Base-by-base conservation (phyloP, 2,888 invertebrate genomes). In the Cephalotes varians region DNA sequence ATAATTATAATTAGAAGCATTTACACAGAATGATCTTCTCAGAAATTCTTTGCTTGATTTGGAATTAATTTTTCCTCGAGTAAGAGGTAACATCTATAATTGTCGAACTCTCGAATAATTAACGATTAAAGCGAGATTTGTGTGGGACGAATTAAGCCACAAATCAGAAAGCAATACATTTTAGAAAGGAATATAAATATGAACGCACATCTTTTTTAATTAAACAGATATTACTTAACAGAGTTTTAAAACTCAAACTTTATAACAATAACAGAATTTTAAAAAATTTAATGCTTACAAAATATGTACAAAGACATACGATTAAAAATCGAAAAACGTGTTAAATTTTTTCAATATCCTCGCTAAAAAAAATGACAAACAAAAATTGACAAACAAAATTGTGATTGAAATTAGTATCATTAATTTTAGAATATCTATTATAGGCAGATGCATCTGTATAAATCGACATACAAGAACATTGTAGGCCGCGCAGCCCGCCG, bases 401-500 rank as follows among this genome's bases (percentile, higher is more conserved):
- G 7, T 31, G 7, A 1, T 34, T 25, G 34, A 31, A 49, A 44
- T 21, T 44, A 54, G 15, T 34, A 49, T 15, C 25, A 49, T 7
- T 44, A 3, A n/a, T 31, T 72, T 37, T 31, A 15, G 31, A 10
- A 21, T 60, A 34, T 34, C 25, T 49, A 12, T 12, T 49, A 74
- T 31, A 64, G 37, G 37, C 37, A 74, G 49, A 9, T 49, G 18
- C 18, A 65, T 76, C 51, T 37, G 44, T 49, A 47, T 47, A 71
- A 67, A 77, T 76, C 71, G 58, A 34, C 64, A 44, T 51, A 7
- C 56, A 60, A 60, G 62, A 80, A 82, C 67, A 15, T 37, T 60
- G 31, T 64, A 67, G 60, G 65, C 28, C 49, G 67, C 37, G 15
- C 58, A 28, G n/a, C 54, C 82, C 79, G 81, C 83, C 82, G 76